Evolutionary conservation across 1,140 invertebrate species (phyloP), one percentile per base, ranked within the genome.

Genomic region (Cephus cinctus): DNA sequence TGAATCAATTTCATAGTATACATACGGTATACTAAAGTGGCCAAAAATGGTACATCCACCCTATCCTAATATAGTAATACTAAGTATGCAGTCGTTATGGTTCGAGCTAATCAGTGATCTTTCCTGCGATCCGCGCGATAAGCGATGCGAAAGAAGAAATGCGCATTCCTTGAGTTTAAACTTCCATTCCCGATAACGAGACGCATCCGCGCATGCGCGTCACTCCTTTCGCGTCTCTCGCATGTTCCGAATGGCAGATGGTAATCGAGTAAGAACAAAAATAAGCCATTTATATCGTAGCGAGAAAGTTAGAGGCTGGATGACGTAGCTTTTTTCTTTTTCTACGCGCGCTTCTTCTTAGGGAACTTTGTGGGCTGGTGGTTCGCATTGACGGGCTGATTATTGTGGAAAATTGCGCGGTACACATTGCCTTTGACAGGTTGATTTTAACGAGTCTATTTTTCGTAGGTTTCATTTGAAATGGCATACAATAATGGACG

Each of bases 361-460:
- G 18, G n/a, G n/a, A n/a, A n/a, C n/a, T n/a, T 15, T 36, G 14
- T 15, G 34, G 15, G 15, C 34, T 36, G 34, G 34, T 4, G 19
- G 19, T 15, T 12, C 15, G 3, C 14, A 36, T 18, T n/a, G 5
- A 35, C 8, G 18, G 34, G 3, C 9, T 36, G 9, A 9, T 11
- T 18, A 6, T 12, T 3, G 15, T 2, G 9, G 14, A 16, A 15
- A 14, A 12, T 15, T 3, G 12, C n/a, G 25, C 34, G 19, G 34
- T 36, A 36, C 34, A 15, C 9, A 36, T 15, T 15, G 14, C 14
- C 9, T 18, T 11, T 36, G 19, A 36, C 14, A 12, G 22, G 39
- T 41, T 41, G 39, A 41, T 41, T 41, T 23, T 38, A 38, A 12
- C 35, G 16, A 38, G 39, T 41, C 39, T 41, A 41, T 41, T 41